phyloP scores from a whole-genome alignment of 2,888 invertebrate species.

The Lamellibrachia satsuma region DNA sequence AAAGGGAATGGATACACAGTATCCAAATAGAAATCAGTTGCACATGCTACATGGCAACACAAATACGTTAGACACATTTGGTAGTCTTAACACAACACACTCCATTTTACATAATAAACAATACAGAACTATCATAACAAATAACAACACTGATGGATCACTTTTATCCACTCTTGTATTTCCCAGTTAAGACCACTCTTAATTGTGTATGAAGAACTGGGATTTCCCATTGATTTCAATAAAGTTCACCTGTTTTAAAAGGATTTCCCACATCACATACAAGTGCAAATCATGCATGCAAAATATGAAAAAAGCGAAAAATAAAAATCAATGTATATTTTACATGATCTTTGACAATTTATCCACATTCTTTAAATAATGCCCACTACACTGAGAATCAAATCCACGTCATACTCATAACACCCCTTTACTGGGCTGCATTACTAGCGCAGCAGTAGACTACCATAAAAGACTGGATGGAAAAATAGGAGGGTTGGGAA shows the following conservation, averaged over 20 bases:
- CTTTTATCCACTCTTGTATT: not conserved
- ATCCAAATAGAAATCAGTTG: not conserved
- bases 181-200: not conserved
- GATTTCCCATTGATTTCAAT: not conserved
- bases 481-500: not conserved
- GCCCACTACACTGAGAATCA: not conserved
- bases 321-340: not conserved
- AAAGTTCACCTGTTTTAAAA: not conserved
- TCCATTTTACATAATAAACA: not conserved
- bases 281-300: not conserved
- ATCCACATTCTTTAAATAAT: not conserved
- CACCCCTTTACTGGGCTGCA: not conserved
- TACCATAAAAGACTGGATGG: not conserved
- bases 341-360: not conserved
- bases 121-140: not conserved
- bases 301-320: not conserved
- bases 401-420: not conserved
- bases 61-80: not conserved
- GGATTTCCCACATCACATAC: not conserved
- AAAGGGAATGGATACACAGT: not conserved
- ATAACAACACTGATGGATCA: not conserved
- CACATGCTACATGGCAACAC: not conserved
- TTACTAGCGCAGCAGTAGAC: not conserved
- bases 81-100: not conserved
- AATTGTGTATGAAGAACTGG: not conserved